These are phyloP conservation scores for Epinotia demarniana DNA, from an alignment of 2,888 invertebrate genomes.

Conservation along the genomic window DNA sequence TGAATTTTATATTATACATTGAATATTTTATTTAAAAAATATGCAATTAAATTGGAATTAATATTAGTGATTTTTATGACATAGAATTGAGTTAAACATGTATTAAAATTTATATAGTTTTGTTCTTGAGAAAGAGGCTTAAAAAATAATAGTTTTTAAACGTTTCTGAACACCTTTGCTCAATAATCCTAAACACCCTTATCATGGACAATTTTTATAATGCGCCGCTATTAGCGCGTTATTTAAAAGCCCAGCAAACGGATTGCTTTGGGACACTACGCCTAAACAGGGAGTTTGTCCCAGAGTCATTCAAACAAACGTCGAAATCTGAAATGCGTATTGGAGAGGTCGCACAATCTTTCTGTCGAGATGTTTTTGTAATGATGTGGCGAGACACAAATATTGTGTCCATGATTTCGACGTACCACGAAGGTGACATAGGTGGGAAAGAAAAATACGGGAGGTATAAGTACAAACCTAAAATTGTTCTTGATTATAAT, in stretches of 20 bases:
- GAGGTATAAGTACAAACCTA: constrained; percentile 26
- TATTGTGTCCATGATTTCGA: constrained; percentile 32
- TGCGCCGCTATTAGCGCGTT: neutral
- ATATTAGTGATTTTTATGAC: too few species aligned
- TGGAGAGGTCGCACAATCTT: neutral
- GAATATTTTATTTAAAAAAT: too few species aligned
- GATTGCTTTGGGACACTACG: constrained; percentile 9
- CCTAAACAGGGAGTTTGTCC: neutral
- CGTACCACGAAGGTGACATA: constrained; percentile 26
- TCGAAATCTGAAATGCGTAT: neutral
- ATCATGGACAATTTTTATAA: constrained; percentile 22
- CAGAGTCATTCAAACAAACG: neutral
- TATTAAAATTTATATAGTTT: too few species aligned
- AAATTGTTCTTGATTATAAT: constrained; percentile 31
- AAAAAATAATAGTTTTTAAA: neutral
- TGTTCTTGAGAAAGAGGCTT: too few species aligned
- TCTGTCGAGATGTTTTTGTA: neutral
- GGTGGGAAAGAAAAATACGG: constrained; percentile 38
- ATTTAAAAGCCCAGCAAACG: neutral
- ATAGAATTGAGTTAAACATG: too few species aligned
- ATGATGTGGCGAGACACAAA: constrained; percentile 36
- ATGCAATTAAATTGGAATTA: too few species aligned
- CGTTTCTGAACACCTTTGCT: neutral
- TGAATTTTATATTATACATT: too few species aligned
- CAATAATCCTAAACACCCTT: constrained; percentile 1